These are phyloP conservation scores for Dendrocopos noguchii DNA, from an alignment of 2,113 vertebrate species.

Conservation along the genomic window DNA sequence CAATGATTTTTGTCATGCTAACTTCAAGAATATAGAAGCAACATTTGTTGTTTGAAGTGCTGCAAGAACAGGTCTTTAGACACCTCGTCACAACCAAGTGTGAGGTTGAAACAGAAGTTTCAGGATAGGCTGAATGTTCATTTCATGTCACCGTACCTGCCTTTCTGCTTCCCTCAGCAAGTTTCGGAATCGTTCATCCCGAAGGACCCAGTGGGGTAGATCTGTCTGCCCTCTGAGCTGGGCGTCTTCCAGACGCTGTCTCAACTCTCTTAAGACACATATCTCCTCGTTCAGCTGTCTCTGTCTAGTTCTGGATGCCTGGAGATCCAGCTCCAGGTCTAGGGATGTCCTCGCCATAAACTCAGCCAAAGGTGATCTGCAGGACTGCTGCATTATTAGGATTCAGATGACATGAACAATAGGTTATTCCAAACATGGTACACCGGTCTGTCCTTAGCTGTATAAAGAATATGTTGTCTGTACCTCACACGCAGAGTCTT, in stretches of 20 bases:
- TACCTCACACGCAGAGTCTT: not conserved
- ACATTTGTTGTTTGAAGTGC: not conserved
- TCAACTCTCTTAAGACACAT: conserved; percentile 87
- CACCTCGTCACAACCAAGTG: not conserved
- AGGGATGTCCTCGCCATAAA: conserved; percentile 94
- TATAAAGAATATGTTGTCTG: not conserved
- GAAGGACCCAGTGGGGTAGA: conserved; percentile 90
- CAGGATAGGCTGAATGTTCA: not conserved
- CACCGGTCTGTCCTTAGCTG: not conserved
- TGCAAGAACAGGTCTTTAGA: not conserved
- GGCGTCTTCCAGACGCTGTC: conserved; percentile 91
- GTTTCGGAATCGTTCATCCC: conserved; percentile 90
- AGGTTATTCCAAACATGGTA: not conserved
- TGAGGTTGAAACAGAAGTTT: not conserved
- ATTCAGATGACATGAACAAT: conserved; percentile 8
- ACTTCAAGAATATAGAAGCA: not conserved
- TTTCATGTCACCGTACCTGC: conserved; percentile 80
- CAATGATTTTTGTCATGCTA: not conserved
- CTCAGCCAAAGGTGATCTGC: conserved; percentile 90
- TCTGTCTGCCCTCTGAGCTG: conserved; percentile 83
- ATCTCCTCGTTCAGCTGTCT: conserved; percentile 95
- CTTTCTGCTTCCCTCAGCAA: conserved; percentile 94
- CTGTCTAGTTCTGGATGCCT: conserved; percentile 95
- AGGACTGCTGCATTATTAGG: conserved; percentile 81
- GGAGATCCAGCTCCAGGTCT: conserved; percentile 99